A percentile compares a stretch with the other conserved stretches of the same genome.
phyloP scores from a whole-genome alignment of 2,797 vertebrate genomes.

The Chrysolophus pictus region DNA sequence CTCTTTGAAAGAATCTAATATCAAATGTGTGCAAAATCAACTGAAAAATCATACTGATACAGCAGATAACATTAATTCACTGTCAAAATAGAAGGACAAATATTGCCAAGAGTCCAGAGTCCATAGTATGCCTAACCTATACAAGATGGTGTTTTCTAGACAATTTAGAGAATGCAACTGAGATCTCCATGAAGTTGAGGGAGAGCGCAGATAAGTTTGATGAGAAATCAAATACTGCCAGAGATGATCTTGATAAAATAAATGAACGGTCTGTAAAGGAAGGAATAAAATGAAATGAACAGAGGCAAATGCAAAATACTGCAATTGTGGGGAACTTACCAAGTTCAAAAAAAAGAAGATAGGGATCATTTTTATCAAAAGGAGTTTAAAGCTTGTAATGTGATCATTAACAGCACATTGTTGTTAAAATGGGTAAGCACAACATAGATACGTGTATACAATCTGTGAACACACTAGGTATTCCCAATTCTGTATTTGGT shows the following conservation, averaged over 20 bases:
- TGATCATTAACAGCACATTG: background rate
- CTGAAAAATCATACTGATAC: background rate
- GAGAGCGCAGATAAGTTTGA: background rate
- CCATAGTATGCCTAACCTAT: background rate
- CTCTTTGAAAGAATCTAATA: background rate
- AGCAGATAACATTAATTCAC: background rate
- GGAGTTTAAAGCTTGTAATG: background rate
- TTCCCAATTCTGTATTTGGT: background rate
- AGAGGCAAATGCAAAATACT: background rate
- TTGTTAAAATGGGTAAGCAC: background rate
- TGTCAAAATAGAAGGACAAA: background rate
- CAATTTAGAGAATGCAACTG: background rate
- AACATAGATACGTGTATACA: background rate
- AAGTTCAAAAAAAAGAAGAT: background rate
- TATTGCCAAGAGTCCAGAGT: background rate
- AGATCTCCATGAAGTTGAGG: background rate
- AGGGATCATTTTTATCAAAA: background rate
- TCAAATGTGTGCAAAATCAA: background rate
- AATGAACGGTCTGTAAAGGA: background rate
- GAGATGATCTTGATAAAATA: background rate
- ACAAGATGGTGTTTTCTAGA: background rate
- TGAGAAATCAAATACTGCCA: background rate
- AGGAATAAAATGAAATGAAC: background rate
- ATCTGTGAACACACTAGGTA: background rate
- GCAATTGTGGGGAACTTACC: background rate